phyloP scores from a whole-genome alignment of 2,113 vertebrate species.

The Malaclemys terrapin region DNA sequence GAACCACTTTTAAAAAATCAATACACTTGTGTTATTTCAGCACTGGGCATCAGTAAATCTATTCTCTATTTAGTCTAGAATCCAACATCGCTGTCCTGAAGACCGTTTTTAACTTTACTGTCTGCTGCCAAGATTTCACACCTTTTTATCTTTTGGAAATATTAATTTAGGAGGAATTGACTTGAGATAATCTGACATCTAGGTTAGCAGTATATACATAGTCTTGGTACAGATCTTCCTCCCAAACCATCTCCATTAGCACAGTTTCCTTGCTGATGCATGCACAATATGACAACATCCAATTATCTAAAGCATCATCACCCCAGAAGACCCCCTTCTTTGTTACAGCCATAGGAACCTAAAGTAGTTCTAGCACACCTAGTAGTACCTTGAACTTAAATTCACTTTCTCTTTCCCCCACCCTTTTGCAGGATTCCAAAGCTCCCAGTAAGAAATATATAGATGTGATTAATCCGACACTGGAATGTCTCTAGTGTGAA shows the following conservation, averaged over 20 bases:
- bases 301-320: neutral
- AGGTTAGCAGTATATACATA: neutral
- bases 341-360: neutral
- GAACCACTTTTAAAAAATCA: neutral
- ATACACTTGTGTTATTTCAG: neutral
- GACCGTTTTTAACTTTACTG: neutral
- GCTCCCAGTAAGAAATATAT: neutral
- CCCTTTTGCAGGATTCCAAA: neutral
- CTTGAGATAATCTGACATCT: neutral
- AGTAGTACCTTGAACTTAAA: neutral
- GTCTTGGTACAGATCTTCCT: too few relatives aligned
- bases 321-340: neutral
- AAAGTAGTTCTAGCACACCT: neutral
- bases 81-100: neutral
- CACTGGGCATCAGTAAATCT: neutral
- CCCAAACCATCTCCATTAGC: neutral
- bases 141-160: neutral
- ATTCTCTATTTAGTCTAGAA: neutral
- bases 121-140: neutral
- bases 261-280: neutral
- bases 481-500: neutral
- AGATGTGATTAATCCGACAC: neutral
- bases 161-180: neutral
- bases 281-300: rapidly evolving
- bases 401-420: neutral